These are phyloP conservation scores for Epirrita christyi DNA, from an alignment of 2,888 invertebrate species.

Conservation along the genomic window DNA sequence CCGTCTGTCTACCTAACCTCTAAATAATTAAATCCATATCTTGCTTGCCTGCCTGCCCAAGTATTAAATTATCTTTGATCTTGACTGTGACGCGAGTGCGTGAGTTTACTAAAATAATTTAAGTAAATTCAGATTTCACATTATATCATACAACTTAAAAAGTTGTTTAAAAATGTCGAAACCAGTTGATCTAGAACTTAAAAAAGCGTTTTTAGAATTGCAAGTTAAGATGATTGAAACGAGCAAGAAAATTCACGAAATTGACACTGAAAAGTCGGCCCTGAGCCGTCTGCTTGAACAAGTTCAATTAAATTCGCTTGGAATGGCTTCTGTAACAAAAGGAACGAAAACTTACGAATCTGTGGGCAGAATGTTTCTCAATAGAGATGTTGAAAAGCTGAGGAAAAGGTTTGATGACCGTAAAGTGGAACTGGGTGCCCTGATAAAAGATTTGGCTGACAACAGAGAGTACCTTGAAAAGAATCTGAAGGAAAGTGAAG, in stretches of 20 bases:
- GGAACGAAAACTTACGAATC: conserved; percentile 91
- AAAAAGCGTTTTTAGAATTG: conserved; percentile 91
- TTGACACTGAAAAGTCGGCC: conserved; percentile 91
- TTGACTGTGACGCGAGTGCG: neutral
- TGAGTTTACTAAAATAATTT: neutral
- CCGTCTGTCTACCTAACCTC: too few species aligned
- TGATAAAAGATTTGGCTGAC: conserved; percentile 89
- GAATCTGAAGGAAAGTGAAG: conserved; percentile 88
- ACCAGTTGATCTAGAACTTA: conserved; percentile 84
- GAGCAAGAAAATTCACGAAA: conserved; percentile 90
- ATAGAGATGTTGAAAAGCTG: conserved; percentile 87
- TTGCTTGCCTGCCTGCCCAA: too few species aligned
- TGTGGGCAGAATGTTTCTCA: conserved; percentile 93
- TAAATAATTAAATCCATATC: too few species aligned
- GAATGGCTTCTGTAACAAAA: conserved; percentile 85
- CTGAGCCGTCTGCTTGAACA: conserved; percentile 88
- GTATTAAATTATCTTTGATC: too few species aligned
- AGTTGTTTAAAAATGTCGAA: conserved; percentile 66
- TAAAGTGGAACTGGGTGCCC: conserved; percentile 83
- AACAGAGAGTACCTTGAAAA: conserved; percentile 92
- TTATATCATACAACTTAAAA: neutral
- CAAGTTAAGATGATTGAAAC: conserved; percentile 93
- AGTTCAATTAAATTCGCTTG: conserved; percentile 89
- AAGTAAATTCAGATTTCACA: neutral
- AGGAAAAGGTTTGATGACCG: conserved; percentile 86